A percentile compares a stretch with the other conserved stretches of the same genome.
Evolutionary conservation across 2,888 invertebrate species (phyloP).

Genomic region (Chrysomela aeneicollis): DNA sequence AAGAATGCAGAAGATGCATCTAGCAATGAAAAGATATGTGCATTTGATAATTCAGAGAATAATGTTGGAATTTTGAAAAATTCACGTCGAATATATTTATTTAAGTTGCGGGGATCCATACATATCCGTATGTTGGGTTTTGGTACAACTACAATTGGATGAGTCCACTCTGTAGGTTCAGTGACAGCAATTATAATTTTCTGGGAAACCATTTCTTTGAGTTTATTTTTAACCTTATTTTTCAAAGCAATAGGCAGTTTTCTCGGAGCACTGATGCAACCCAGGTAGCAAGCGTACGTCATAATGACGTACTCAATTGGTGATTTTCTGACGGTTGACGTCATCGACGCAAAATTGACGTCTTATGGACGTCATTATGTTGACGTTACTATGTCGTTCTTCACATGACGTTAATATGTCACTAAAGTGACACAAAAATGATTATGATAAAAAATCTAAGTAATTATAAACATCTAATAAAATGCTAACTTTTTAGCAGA

Average conservation of each 20-base stretch:
- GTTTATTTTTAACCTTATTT: constrained; percentile 19
- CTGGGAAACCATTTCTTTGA: constrained; percentile 16
- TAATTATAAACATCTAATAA: too few relatives aligned
- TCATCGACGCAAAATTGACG: too few relatives aligned
- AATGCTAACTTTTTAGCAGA: too few relatives aligned
- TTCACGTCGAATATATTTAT: constrained; percentile 19
- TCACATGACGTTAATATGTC: too few relatives aligned
- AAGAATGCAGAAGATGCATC: constrained; percentile 21
- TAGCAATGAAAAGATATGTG: not conserved
- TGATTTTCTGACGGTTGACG: too few relatives aligned
- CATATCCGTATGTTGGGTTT: constrained; percentile 22
- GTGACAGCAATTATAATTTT: constrained; percentile 16
- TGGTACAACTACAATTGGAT: constrained; percentile 23
- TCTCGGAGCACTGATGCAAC: constrained; percentile 15
- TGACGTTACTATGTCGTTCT: too few relatives aligned
- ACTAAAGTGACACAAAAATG: too few relatives aligned
- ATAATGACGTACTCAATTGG: too few relatives aligned
- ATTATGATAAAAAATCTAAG: too few relatives aligned
- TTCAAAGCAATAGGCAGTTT: constrained; percentile 18
- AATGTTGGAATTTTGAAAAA: constrained; percentile 23
- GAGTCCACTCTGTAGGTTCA: constrained; percentile 28
- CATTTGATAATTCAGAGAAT: constrained; percentile 6
- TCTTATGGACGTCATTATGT: too few relatives aligned
- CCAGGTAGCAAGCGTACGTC: too few relatives aligned
- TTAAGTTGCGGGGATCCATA: constrained; percentile 23